These are phyloP conservation scores for Archips xylosteana DNA, from an alignment of 2,888 invertebrate genomes.

Conservation along the genomic window DNA sequence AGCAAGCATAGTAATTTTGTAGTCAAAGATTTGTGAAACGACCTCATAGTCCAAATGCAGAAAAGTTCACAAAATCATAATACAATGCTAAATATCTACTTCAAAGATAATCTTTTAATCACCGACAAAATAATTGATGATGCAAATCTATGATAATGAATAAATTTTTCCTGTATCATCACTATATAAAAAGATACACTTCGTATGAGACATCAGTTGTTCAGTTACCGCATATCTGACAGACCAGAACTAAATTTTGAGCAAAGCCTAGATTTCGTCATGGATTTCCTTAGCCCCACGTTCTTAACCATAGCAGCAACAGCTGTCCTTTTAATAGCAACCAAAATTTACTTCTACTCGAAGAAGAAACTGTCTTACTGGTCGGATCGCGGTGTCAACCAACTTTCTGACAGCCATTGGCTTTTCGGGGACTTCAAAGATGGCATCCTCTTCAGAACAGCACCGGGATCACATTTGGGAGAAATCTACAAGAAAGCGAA, in stretches of 20 bases:
- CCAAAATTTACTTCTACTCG: constrained; percentile 22
- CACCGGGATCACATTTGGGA: constrained; percentile 51
- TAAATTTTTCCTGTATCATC: background rate
- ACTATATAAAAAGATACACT: background rate
- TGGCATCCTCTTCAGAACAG: constrained; percentile 49
- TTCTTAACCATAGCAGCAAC: background rate
- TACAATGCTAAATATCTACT: background rate
- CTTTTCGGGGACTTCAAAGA: constrained; percentile 53
- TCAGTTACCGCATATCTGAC: background rate
- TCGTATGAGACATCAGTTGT: background rate
- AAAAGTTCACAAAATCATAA: background rate
- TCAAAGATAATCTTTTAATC: background rate
- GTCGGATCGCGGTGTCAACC: constrained; percentile 21
- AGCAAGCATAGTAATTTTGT: no score
- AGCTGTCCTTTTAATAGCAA: background rate
- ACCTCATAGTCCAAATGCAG: background rate
- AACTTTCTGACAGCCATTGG: constrained; percentile 26
- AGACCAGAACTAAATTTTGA: background rate
- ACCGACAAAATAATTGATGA: background rate
- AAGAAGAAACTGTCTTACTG: constrained; percentile 28
- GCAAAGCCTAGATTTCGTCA: background rate
- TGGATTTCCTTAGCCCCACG: constrained; percentile 4
- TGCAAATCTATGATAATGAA: background rate
- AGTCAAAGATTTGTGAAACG: background rate
- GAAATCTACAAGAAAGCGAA: constrained; percentile 45